A percentile compares a stretch with the other conserved stretches of the same genome.
Conservation (phyloP, 2,888 invertebrate genomes). For the Physocephala rufipes region DNA sequence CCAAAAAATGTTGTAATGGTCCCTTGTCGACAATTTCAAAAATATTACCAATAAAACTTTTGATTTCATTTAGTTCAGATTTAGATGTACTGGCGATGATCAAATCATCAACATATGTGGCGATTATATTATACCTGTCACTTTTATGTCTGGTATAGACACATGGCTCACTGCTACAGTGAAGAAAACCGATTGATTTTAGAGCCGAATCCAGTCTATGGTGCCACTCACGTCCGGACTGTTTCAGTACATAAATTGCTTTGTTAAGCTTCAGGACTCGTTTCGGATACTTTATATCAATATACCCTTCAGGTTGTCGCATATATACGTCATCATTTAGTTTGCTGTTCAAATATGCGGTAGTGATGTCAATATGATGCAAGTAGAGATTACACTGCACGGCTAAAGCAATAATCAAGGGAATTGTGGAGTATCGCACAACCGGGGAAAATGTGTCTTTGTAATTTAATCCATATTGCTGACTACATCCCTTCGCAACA, state of each 20-base stretch:
- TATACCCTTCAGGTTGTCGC: background rate
- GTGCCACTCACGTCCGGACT: conserved; percentile 48
- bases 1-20: conserved; percentile 21
- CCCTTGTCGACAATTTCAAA: conserved; percentile 35
- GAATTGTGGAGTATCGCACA: conserved; percentile 40
- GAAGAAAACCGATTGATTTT: conserved; percentile 34
- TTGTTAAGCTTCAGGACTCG: background rate
- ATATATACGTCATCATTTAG: conserved; percentile 1
- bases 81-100: conserved; percentile 14
- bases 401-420: conserved; percentile 40
- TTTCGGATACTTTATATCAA: background rate
- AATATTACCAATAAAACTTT: conserved; percentile 23
- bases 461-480: conserved; percentile 40
- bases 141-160: conserved; percentile 13
- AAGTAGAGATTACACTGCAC: conserved; percentile 39
- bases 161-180: conserved; percentile 38
- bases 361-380: conserved; percentile 42
- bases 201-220: conserved; percentile 40
- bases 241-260: conserved; percentile 25
- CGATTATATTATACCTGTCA: conserved; percentile 29
- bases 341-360: background rate
- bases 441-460: conserved; percentile 45
- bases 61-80: conserved; percentile 22
- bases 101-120: conserved; percentile 41
- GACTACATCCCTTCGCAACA: conserved; percentile 38